phyloP scores from a whole-genome alignment of 2,888 invertebrate species.

The Ptychoptera contaminata region DNA sequence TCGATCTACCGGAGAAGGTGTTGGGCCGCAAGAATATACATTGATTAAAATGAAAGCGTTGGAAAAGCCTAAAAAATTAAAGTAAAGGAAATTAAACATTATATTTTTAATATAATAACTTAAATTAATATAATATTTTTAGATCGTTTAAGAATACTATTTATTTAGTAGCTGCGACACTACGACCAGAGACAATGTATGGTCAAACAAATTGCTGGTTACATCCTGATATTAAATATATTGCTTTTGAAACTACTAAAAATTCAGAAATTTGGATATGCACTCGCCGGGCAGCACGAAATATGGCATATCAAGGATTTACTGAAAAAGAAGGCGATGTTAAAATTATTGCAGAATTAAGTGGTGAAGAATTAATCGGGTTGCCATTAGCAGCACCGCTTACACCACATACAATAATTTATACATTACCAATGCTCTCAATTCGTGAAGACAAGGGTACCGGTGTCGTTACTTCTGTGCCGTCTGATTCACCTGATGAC shows the following conservation, averaged over 20 bases:
- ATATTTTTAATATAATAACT: neutral
- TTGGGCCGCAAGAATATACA: conserved; percentile 96
- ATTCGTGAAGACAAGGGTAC: conserved; percentile 98
- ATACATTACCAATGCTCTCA: conserved; percentile 92
- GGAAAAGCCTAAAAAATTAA: conserved; percentile 38
- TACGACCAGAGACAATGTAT: conserved; percentile 99
- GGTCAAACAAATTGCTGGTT: conserved; percentile 99
- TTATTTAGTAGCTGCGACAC: conserved; percentile 80
- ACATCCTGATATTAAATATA: conserved; percentile 85
- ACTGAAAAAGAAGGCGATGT: conserved; percentile 65
- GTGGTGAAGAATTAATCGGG: conserved; percentile 70
- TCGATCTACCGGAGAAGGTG: conserved; percentile 88
- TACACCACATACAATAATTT: conserved; percentile 67
- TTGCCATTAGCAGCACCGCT: conserved; percentile 68
- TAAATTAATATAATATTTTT: neutral
- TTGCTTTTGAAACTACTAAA: conserved; percentile 60
- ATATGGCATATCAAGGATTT: conserved; percentile 92
- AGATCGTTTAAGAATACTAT: conserved; percentile 21
- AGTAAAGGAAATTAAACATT: conserved; percentile 31
- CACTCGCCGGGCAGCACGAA: conserved; percentile 76
- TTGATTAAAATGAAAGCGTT: conserved; percentile 81
- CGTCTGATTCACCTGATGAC: conserved; percentile 97
- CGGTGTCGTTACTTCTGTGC: conserved; percentile 94
- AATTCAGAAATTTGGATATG: conserved; percentile 70
- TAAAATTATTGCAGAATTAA: conserved; percentile 49